Percentiles rank a stretch among this genome's conserved stretches.
phyloP scores from a whole-genome alignment of 2,113 vertebrate species.

The Caracal caracal region DNA sequence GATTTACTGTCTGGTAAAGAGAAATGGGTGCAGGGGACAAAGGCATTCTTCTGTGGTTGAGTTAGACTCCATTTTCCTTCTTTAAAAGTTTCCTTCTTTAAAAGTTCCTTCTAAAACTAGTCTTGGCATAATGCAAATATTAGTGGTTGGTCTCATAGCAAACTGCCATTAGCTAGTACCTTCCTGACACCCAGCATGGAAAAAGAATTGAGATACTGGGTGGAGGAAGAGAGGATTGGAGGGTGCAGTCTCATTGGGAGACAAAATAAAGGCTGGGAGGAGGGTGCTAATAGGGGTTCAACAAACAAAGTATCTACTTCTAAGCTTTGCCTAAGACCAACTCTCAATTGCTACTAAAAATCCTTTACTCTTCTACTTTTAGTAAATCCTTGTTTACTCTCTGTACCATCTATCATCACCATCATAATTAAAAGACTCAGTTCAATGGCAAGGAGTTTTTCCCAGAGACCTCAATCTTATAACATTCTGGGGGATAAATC shows the following conservation, averaged over 20 bases:
- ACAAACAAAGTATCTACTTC: neutral
- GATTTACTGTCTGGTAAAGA: neutral
- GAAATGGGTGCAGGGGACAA: neutral
- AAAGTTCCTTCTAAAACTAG: neutral
- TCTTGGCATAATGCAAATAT: neutral
- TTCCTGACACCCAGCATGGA: neutral
- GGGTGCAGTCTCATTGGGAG: neutral
- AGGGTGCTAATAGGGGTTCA: rapidly evolving
- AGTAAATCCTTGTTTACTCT: neutral
- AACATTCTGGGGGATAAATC: neutral
- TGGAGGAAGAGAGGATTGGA: neutral
- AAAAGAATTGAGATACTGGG: neutral
- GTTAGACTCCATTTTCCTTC: neutral
- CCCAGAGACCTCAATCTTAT: neutral
- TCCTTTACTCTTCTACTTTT: neutral
- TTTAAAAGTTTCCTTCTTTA: neutral
- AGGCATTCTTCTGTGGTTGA: neutral
- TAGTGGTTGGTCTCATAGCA: neutral
- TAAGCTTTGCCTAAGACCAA: neutral
- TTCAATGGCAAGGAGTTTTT: neutral
- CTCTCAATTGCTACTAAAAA: neutral
- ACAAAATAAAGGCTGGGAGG: neutral
- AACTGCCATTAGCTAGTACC: neutral
- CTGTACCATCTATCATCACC: neutral
- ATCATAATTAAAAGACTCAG: neutral